Conservation (phyloP, 2,113 vertebrate genomes). For the Ammospiza nelsoni region DNA sequence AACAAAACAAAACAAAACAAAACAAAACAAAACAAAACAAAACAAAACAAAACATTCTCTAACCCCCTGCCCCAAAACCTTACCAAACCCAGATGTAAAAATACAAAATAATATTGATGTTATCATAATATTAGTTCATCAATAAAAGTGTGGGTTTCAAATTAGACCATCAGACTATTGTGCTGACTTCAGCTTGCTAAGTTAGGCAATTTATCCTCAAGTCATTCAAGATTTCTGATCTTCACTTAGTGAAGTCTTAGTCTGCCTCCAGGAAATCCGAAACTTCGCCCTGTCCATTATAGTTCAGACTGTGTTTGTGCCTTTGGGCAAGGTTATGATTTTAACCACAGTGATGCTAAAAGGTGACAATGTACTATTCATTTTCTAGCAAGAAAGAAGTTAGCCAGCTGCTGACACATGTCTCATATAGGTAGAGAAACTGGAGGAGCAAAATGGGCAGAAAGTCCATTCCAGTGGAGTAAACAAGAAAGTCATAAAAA, state of each 20-base stretch:
- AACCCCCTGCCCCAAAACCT: accelerated
- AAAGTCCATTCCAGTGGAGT: neutral
- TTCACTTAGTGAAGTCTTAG: neutral
- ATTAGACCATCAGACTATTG: neutral
- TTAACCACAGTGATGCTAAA: neutral
- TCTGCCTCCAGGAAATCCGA: neutral
- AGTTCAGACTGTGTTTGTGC: neutral
- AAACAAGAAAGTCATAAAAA: neutral
- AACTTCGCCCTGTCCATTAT: neutral
- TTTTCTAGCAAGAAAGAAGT: neutral
- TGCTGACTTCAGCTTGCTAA: neutral
- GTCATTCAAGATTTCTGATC: neutral
- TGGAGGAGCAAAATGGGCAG: neutral
- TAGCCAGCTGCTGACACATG: neutral
- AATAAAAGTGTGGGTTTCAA: neutral
- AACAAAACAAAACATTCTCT: neutral
- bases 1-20: neutral
- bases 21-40: neutral
- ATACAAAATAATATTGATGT: neutral
- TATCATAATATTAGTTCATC: neutral
- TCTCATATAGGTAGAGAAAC: neutral
- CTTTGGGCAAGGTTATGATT: neutral
- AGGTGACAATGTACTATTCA: neutral
- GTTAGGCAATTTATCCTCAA: neutral
- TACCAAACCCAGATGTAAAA: neutral